Evolutionary conservation across 92 coral and sea anemone species (phyloP).

Genomic region (Phenganax marumi): DNA sequence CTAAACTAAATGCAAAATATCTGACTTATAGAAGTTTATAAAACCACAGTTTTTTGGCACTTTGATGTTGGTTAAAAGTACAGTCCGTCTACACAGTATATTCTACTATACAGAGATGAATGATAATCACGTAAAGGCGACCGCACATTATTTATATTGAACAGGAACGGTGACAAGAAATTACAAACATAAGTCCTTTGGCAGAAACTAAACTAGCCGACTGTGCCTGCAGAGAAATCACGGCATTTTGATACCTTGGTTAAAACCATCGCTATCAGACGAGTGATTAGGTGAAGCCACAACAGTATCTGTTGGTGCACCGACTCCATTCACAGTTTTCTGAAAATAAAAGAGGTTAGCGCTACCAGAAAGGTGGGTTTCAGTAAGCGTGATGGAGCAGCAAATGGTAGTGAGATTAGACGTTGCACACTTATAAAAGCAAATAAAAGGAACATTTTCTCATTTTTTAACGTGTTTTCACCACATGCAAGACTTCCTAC

Average conservation of each 20-base stretch:
- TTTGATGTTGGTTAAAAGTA: too few relatives aligned
- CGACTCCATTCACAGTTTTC: slow-evolving; percentile 32
- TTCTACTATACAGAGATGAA: too few relatives aligned
- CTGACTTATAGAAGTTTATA: neutral
- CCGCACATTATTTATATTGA: neutral
- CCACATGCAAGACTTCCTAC: too few relatives aligned
- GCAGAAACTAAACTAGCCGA: neutral
- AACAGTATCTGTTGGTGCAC: neutral
- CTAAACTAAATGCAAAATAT: neutral
- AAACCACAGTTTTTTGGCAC: too few relatives aligned
- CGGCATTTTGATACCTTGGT: slow-evolving; percentile 14
- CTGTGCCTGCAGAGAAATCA: neutral
- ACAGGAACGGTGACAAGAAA: neutral
- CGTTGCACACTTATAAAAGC: too few relatives aligned
- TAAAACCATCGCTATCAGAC: slow-evolving; percentile 16
- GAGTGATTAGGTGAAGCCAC: slow-evolving; percentile 10
- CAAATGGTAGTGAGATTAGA: too few relatives aligned
- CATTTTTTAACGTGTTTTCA: too few relatives aligned
- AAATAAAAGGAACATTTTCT: neutral
- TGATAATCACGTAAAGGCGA: too few relatives aligned
- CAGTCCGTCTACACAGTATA: too few relatives aligned
- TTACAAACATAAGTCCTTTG: too few relatives aligned
- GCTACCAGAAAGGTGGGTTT: neutral
- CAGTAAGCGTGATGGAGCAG: too few relatives aligned
- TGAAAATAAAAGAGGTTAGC: neutral